Base-by-base conservation (phyloP, 2,113 vertebrate species). In the Aplodontia rufa region DNA sequence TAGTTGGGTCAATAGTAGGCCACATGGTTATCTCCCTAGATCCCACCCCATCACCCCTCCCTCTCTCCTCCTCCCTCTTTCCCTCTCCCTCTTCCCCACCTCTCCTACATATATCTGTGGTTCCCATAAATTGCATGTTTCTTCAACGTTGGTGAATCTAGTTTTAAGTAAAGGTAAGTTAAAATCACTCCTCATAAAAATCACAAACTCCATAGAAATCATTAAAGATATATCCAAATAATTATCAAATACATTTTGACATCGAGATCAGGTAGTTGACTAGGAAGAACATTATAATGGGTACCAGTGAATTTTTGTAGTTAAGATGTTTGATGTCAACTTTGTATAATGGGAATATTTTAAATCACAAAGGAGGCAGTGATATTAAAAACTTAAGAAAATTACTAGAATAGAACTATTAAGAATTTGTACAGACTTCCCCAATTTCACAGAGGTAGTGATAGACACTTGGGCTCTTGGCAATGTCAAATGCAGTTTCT, bases 391-490 rank as follows among this genome's bases (percentile, higher is more conserved):
- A 91, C 58, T 32, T 79, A 86, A 49, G 24, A 60, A 95, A 95
- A 90, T 47, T 49, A 84, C 32, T 69, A 78, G 51, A 40, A 95
- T 98, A 98, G 42, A 98, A 96, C 75, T 88, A 92, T 69, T 97
- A 98, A n/a, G 98, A 98, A 89, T 98, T 99, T 94, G 99, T 98
- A 97, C 99, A 99, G 79, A 98, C 98, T 93, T 99, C 99, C 3
- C 98, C 98, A 82, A 99, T 99, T 97, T 99, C 99, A 98, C 99
- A 99, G 97, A 99, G 98, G 95, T 99, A 99, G 96, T 99, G 98
- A 90, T 99, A 98, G 0, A 98, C 94, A 12, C 99, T 98, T 35
- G 99, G 99, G 32, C 99, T 99, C 71, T 98, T 98, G 11, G 99
- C 99, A 17, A 99, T 98, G 76, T 99, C 99, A 1, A 98, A 97